Percentiles rank a stretch among this genome's conserved stretches.
These are phyloP conservation scores for Minunthozetes semirufus DNA, from an alignment of 2,888 invertebrate species.

Conservation along the genomic window DNA sequence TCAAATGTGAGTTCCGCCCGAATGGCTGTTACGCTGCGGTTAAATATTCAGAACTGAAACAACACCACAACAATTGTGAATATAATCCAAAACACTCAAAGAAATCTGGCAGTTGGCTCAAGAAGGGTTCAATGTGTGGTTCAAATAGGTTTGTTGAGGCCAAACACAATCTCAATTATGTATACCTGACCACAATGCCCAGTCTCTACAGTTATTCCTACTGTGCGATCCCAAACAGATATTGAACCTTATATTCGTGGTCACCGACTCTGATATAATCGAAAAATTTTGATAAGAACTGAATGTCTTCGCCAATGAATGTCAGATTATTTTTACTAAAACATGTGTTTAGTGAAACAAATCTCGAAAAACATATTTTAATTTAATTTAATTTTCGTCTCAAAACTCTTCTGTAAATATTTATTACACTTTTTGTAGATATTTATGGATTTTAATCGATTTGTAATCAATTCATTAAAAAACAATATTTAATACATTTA, in stretches of 20 bases:
- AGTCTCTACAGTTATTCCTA: slow-evolving; percentile 18
- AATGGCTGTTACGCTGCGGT: slow-evolving; percentile 6
- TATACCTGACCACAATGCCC: slow-evolving; percentile 24
- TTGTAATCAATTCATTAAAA: no score
- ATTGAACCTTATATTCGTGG: background rate
- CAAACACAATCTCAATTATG: background rate
- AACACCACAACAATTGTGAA: slow-evolving; percentile 10
- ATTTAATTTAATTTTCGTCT: no score
- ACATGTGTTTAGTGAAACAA: no score
- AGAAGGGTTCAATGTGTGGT: background rate
- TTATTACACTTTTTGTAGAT: no score
- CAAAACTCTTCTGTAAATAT: no score
- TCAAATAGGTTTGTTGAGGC: background rate
- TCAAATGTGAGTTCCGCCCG: slow-evolving; percentile 5
- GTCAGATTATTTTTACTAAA: no score
- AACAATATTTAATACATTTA: no score
- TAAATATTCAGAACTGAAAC: slow-evolving; percentile 3
- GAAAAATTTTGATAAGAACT: no score
- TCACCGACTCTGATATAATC: background rate
- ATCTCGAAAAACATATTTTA: no score
- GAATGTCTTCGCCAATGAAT: no score
- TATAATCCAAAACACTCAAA: background rate
- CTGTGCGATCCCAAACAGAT: slow-evolving; percentile 11
- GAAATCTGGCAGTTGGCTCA: background rate
- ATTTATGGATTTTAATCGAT: no score